These are phyloP conservation scores for Lordiphosa mommai DNA, from an alignment of 1,140 invertebrate genomes.

Conservation along the genomic window DNA sequence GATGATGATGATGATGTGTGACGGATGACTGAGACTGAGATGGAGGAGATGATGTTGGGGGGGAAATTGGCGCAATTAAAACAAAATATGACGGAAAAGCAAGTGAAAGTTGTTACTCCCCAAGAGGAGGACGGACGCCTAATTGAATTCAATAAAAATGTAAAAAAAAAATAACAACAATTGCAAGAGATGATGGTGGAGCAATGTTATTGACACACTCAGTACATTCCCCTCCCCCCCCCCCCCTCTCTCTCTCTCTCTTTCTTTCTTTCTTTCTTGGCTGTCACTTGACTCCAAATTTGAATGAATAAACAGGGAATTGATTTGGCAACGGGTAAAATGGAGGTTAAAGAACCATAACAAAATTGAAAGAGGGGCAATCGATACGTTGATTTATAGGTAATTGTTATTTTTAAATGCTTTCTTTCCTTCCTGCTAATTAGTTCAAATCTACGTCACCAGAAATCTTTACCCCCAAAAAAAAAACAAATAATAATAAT, in stretches of 20 bases:
- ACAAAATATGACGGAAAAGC: conserved; percentile 11
- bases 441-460: not conserved
- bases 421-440: not conserved
- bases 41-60: not conserved
- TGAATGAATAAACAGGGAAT: conserved; percentile 32
- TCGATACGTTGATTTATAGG: too few species aligned
- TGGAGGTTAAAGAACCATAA: conserved; percentile 9
- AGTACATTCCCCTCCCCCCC: not conserved
- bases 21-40: not conserved
- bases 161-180: conserved; percentile 4
- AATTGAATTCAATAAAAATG: conserved; percentile 58
- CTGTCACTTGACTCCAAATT: conserved; percentile 1
- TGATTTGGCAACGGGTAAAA: conserved; percentile 29
- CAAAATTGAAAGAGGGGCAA: not conserved
- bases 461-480: not conserved
- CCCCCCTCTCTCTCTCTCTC: not conserved
- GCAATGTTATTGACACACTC: not conserved
- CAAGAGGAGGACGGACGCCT: conserved; percentile 1
- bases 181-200: not conserved
- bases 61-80: conserved; percentile 29
- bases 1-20: conserved; percentile 21
- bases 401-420: too few species aligned
- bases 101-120: conserved; percentile 53
- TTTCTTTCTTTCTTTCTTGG: not conserved
- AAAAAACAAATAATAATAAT: not conserved